phyloP scores from a whole-genome alignment of 1,140 invertebrate species.

The Polyergus mexicanus region DNA sequence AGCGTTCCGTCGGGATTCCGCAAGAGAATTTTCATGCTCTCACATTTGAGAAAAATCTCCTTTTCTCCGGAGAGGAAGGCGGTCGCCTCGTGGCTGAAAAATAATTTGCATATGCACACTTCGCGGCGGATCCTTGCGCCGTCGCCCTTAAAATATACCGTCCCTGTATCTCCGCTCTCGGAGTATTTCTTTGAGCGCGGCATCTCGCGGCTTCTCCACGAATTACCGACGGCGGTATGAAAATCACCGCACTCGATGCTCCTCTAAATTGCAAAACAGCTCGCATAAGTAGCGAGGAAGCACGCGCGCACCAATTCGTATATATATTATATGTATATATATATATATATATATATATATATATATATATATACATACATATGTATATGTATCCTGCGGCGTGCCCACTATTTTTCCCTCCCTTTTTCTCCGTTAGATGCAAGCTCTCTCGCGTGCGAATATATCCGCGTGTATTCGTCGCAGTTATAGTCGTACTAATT shows the following conservation, averaged over 20 bases:
- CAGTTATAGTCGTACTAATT: conserved; percentile 45
- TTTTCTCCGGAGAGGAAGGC: not conserved
- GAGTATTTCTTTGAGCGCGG: conserved; percentile 56
- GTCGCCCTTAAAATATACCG: conserved; percentile 50
- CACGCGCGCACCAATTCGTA: conserved; percentile 5
- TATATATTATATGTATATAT: not conserved
- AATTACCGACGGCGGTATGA: conserved; percentile 56
- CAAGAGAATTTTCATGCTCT: conserved; percentile 2
- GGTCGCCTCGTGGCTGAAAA: conserved; percentile 19
- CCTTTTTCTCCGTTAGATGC: not conserved
- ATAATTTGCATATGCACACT: conserved; percentile 55
- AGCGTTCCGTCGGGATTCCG: not conserved
- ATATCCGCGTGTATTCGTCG: conserved; percentile 34
- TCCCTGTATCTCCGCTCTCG: conserved; percentile 20
- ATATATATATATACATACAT: not conserved
- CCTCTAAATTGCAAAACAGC: conserved; percentile 63
- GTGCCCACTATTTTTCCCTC: conserved; percentile 41
- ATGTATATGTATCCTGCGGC: not conserved
- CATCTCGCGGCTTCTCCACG: conserved; percentile 41
- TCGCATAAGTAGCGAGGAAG: conserved; percentile 33
- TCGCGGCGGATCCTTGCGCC: not conserved
- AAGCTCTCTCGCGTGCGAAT: not conserved
- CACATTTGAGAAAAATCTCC: conserved; percentile 15
- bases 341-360: not conserved
- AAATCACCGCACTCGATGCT: conserved; percentile 62